These are phyloP conservation scores for Gavia stellata DNA, from an alignment of 2,113 vertebrate species.

Conservation along the genomic window DNA sequence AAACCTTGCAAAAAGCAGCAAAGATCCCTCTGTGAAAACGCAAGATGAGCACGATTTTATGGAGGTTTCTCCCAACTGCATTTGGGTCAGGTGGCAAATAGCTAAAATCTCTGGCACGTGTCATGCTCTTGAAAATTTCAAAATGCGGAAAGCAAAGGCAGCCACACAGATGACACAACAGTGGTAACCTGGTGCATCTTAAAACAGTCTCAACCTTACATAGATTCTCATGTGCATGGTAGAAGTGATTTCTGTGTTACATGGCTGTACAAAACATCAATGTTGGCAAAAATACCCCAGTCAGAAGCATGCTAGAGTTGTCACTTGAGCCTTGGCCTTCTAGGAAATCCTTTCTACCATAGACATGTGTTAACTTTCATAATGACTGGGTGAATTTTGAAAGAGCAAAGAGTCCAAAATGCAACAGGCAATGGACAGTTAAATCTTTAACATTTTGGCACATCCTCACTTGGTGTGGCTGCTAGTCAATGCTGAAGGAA, in stretches of 20 bases:
- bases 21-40: not conserved
- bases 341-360: not conserved
- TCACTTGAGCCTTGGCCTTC: not conserved
- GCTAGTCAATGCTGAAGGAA: not conserved
- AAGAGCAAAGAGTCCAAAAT: not conserved
- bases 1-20: not conserved
- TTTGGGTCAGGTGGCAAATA: not conserved
- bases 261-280: not conserved
- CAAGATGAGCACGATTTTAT: not conserved
- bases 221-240: not conserved
- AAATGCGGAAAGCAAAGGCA: not conserved
- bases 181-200: not conserved
- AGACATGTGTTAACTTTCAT: not conserved
- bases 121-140: not conserved
- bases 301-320: not conserved
- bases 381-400: accelerated
- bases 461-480: not conserved
- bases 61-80: not conserved
- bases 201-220: not conserved
- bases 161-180: not conserved
- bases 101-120: not conserved
- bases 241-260: not conserved
- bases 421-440: not conserved
- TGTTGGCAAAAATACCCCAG: not conserved
- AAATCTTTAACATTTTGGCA: not conserved